Conservation (phyloP, 2,888 invertebrate genomes). For the Melinaea marsaeus region DNA sequence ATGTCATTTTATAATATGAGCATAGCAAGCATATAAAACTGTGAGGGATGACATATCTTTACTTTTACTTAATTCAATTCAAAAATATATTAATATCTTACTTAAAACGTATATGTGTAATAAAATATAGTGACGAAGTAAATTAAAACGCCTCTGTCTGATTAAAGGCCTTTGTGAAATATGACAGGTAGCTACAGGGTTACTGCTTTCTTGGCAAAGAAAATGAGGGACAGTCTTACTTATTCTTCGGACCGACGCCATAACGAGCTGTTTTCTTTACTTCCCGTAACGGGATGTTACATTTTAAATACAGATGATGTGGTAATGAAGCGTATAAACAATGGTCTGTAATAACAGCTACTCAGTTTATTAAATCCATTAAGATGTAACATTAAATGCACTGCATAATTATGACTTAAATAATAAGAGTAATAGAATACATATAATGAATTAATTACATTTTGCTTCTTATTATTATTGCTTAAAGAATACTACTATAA, state of each 20-base stretch:
- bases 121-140: no score
- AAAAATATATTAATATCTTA: no score
- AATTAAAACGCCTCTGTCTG: neutral
- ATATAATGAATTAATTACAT: no score
- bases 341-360: slow-evolving; percentile 13
- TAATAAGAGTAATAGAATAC: neutral
- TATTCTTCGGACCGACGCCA: slow-evolving; percentile 35
- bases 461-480: no score
- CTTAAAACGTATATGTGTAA: no score
- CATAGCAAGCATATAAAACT: no score
- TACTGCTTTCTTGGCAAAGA: slow-evolving; percentile 24
- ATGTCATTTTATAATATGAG: no score
- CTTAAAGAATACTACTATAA: no score
- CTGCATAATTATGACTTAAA: no score
- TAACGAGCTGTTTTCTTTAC: slow-evolving; percentile 36
- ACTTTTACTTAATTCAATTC: no score
- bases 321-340: slow-evolving; percentile 20
- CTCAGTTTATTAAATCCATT: neutral
- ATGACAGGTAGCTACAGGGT: slow-evolving; percentile 21
- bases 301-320: slow-evolving; percentile 21
- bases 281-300: slow-evolving; percentile 20
- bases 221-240: slow-evolving; percentile 33
- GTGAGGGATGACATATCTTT: no score
- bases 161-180: slow-evolving; percentile 5
- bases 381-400: neutral